Evolutionary conservation across 2,888 invertebrate genomes (phyloP).

Genomic region (Oscheius myriophilus): DNA sequence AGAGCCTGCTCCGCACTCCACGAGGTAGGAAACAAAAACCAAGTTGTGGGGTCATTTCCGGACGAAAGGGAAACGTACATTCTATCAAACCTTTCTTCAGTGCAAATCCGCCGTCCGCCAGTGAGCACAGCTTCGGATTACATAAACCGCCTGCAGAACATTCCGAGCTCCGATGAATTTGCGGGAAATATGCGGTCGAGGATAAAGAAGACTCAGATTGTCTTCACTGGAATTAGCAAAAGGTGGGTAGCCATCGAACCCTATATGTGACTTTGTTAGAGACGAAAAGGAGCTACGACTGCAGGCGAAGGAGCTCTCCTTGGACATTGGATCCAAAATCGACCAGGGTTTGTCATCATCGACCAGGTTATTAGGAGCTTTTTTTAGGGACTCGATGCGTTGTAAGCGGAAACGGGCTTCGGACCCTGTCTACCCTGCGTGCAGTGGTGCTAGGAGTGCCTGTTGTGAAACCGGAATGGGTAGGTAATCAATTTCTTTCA

Average conservation of each 20-base stretch:
- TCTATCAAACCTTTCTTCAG: too few species aligned
- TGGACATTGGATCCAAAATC: background rate
- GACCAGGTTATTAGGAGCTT: background rate
- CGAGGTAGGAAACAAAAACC: background rate
- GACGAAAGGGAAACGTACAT: background rate
- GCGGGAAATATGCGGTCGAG: background rate
- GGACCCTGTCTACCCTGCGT: constrained; percentile 40
- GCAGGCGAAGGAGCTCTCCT: constrained; percentile 12
- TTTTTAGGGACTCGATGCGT: constrained; percentile 38
- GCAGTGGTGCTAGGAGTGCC: constrained; percentile 37
- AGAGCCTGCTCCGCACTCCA: constrained; percentile 7
- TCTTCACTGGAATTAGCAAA: constrained; percentile 41
- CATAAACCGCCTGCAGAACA: constrained; percentile 21
- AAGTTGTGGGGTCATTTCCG: background rate
- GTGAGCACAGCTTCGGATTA: constrained; percentile 21
- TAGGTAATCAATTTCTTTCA: constrained; percentile 14
- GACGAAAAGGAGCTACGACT: too few species aligned
- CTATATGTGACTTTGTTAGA: too few species aligned
- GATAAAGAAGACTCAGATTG: constrained; percentile 28
- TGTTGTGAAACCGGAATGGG: constrained; percentile 42
- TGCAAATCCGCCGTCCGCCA: constrained; percentile 6
- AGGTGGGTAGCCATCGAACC: constrained; percentile 8
- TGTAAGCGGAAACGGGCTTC: constrained; percentile 37
- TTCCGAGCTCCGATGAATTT: constrained; percentile 30
- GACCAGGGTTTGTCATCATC: background rate